Evolutionary conservation across 2,113 vertebrate genomes (phyloP).

Genomic region (Platysternon megacephalum): DNA sequence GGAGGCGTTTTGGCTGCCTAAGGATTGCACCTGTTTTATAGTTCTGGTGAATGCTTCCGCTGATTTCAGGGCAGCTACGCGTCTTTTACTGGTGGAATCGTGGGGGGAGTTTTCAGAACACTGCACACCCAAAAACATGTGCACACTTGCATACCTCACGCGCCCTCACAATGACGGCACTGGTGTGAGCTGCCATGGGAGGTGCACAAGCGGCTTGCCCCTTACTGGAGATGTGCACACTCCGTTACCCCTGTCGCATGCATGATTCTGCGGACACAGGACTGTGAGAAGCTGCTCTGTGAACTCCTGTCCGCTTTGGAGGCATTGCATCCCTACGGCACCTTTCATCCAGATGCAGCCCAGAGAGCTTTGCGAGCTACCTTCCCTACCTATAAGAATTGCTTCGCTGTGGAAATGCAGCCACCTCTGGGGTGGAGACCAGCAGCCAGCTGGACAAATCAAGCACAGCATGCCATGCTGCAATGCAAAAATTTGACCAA

Average conservation of each 20-base stretch:
- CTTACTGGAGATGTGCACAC: background rate
- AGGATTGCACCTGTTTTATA: background rate
- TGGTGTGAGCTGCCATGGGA: background rate
- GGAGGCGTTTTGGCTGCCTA: background rate
- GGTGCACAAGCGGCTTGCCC: background rate
- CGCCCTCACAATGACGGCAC: background rate
- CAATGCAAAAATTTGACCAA: background rate
- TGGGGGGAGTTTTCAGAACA: background rate
- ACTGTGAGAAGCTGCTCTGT: background rate
- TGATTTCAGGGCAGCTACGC: background rate
- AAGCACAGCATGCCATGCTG: background rate
- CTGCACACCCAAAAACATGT: background rate
- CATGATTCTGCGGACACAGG: background rate
- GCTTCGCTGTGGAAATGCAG: background rate
- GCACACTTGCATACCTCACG: background rate
- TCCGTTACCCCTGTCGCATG: no score
- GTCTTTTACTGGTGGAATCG: background rate
- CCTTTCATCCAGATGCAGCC: background rate
- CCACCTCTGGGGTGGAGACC: background rate
- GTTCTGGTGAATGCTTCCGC: background rate
- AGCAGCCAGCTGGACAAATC: background rate
- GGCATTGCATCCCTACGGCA: background rate
- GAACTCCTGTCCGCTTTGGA: background rate
- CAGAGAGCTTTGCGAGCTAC: background rate
- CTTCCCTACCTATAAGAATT: background rate